phyloP scores from a whole-genome alignment of 2,797 vertebrate genomes.

The Cossypha caffra region DNA sequence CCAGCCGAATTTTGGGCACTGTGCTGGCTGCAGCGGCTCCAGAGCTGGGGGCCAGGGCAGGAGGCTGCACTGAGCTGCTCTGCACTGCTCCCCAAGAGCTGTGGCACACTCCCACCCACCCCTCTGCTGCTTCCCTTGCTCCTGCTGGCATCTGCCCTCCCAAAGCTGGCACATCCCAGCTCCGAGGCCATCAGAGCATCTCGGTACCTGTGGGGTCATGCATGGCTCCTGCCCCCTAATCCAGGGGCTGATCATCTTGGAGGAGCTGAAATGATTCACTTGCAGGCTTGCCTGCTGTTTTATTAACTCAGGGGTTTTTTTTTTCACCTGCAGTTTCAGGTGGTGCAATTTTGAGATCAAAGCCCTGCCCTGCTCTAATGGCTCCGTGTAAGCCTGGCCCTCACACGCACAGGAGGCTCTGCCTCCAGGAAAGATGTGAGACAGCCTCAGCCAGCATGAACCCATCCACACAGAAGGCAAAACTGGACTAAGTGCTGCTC shows the following conservation, averaged over 20 bases:
- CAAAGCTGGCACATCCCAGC: rapidly evolving
- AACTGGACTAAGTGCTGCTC: neutral
- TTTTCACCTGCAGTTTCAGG: neutral
- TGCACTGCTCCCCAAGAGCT: neutral
- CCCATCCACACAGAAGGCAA: neutral
- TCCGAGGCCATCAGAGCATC: rapidly evolving
- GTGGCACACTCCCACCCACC: neutral
- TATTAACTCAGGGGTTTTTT: neutral
- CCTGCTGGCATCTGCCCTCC: neutral
- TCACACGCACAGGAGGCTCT: neutral
- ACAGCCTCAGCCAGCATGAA: neutral
- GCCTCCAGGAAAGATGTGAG: neutral
- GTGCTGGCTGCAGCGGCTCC: rapidly evolving
- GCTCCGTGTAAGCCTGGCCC: neutral
- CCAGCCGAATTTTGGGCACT: neutral
- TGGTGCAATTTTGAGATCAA: slow-evolving; percentile 44
- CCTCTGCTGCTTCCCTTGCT: neutral
- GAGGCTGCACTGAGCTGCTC: neutral
- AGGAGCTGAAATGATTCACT: neutral
- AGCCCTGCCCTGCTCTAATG: neutral
- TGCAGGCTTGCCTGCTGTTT: neutral
- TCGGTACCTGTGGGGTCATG: rapidly evolving
- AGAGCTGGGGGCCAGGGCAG: neutral
- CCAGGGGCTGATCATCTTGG: neutral
- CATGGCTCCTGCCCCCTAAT: neutral